Percentiles rank a stretch among this genome's conserved stretches.
Evolutionary conservation across 2,888 invertebrate species (phyloP).

Genomic region (Melipona bicolor): DNA sequence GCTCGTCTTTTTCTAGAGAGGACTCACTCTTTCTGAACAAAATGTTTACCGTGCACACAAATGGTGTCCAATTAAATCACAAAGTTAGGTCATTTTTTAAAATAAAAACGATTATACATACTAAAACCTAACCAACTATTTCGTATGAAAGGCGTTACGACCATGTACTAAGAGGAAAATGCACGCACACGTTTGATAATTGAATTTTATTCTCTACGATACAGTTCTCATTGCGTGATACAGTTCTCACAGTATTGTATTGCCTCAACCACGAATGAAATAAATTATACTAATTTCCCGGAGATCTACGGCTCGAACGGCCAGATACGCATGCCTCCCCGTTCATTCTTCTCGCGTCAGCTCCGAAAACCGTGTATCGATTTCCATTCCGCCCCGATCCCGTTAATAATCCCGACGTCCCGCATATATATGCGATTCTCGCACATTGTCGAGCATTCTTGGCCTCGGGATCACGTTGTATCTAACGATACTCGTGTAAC

Average conservation of each 20-base stretch:
- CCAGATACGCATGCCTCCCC: not conserved
- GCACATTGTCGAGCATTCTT: slow-evolving; percentile 18
- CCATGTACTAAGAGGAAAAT: not conserved
- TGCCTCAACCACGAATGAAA: not conserved
- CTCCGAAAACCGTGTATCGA: slow-evolving; percentile 40
- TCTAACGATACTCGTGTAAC: not conserved
- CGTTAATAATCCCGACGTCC: slow-evolving; percentile 24
- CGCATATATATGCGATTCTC: slow-evolving; percentile 32
- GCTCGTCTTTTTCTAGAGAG: no score
- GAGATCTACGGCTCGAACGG: not conserved
- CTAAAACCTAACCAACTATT: no score
- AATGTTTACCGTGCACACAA: not conserved
- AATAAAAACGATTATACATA: no score
- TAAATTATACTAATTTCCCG: slow-evolving; percentile 25
- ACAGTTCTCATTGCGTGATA: not conserved
- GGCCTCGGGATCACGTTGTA: not conserved
- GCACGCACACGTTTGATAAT: not conserved
- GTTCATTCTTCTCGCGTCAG: slow-evolving; percentile 2
- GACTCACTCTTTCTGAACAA: not conserved
- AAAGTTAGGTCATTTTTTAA: not conserved
- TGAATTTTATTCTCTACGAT: not conserved
- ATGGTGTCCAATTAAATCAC: no score
- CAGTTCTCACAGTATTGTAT: not conserved
- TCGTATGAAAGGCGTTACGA: no score
- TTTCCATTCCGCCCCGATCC: slow-evolving; percentile 31